A percentile compares a stretch with the other conserved stretches of the same genome.
Conservation (phyloP, 2,888 invertebrate species). For the Oxycera nigricornis region DNA sequence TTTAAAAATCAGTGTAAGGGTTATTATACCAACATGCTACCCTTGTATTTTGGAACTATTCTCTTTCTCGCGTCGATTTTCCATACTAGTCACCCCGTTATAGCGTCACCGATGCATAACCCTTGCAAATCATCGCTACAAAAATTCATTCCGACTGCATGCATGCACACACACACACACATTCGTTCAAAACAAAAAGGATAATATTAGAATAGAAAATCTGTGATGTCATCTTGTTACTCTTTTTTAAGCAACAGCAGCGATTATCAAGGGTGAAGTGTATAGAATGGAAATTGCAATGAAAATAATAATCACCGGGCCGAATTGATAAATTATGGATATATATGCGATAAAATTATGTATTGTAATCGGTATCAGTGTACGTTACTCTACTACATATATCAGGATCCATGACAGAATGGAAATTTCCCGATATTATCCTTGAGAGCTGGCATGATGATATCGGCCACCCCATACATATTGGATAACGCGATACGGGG, state of each 20-base stretch:
- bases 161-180: not conserved
- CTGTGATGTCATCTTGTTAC: slow-evolving; percentile 27
- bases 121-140: slow-evolving; percentile 27
- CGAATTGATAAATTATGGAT: slow-evolving; percentile 53
- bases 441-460: slow-evolving; percentile 1
- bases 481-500: not conserved
- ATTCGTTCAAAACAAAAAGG: slow-evolving; percentile 13
- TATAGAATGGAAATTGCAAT: slow-evolving; percentile 27
- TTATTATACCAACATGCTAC: slow-evolving; percentile 22
- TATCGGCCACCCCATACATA: slow-evolving; percentile 1
- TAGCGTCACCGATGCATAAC: slow-evolving; percentile 13
- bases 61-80: not conserved
- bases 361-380: slow-evolving; percentile 39
- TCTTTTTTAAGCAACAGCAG: slow-evolving; percentile 1
- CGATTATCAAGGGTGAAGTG: not conserved
- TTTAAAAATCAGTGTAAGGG: slow-evolving; percentile 37
- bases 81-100: not conserved
- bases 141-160: not conserved
- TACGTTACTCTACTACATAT: not conserved
- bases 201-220: not conserved
- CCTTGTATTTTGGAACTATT: not conserved
- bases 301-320: slow-evolving; percentile 50
- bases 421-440: slow-evolving; percentile 38
- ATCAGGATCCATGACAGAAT: slow-evolving; percentile 25
- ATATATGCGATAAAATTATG: slow-evolving; percentile 42